Base-by-base conservation (phyloP, 2,888 invertebrate species). In the Trachelus troglodyta region DNA sequence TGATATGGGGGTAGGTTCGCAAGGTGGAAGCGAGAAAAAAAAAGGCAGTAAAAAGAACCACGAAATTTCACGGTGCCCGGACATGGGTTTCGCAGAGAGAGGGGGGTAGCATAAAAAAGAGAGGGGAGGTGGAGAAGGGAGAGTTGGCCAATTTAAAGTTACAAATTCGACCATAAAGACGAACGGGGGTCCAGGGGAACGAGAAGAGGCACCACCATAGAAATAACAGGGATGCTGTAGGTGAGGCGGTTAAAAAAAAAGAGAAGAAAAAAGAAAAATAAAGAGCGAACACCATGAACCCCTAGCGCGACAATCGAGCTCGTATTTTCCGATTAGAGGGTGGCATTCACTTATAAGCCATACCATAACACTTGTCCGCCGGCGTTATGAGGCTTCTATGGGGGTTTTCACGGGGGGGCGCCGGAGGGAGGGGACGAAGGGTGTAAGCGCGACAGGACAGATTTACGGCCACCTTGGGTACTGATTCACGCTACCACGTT, bases 261-360 rank as follows among this genome's bases (percentile, higher is more conserved):
- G 15, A 12, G 12, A 40, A 12, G 12, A 12, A 35, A 15, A 15
- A 40, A 34, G 76, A 79, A 40, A 76, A 68, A 69, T 79, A 75
- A 33, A 73, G 78, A 79, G 76, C 69, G 80, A 76, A 56, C 83
- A 85, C 87, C 86, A 87, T 86, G 83, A 31, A 40, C 40, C 80
- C 80, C 79, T 78, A 73, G 77, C 75, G 85, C 87, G 87, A 89
- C 90, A 91, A 90, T 90, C 90, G 90, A 83, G 90, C 89, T 88
- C 91, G 90, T 91, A 91, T 91, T 91, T 91, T 89, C 89, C 90
- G 90, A 91, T 91, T 91, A 91, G 91, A 89, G 90, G 89, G 88
- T 89, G 89, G 90, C 91, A 91, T 91, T 91, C 91, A 91, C 91
- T 91, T 91, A 91, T 90, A 90, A 90, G 90, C 90, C 89, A 88